Percentiles rank a stretch among this genome's conserved stretches.
phyloP scores from a whole-genome alignment of 2,113 vertebrate species.

The Oreochromis aureus region DNA sequence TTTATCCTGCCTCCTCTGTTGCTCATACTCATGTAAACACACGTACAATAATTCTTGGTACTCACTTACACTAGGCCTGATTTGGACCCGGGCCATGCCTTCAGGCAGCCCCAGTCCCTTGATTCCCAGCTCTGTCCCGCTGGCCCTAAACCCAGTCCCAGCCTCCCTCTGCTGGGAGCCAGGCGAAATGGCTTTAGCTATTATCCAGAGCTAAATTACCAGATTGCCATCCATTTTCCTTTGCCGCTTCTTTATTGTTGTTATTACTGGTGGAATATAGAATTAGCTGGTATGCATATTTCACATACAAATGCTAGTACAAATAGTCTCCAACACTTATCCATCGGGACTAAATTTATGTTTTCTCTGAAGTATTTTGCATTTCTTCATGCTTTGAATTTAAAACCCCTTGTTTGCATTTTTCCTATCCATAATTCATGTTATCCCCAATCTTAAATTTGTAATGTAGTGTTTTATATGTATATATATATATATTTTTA shows the following conservation, averaged over 20 bases:
- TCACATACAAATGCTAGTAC: constrained; percentile 13
- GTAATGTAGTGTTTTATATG: constrained; percentile 9
- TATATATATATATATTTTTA: background rate
- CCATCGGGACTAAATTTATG: constrained; percentile 6
- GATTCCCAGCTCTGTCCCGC: constrained; percentile 18
- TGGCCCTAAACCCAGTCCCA: constrained; percentile 26
- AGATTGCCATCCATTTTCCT: background rate
- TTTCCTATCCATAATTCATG: constrained; percentile 47
- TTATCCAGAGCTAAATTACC: constrained; percentile 33
- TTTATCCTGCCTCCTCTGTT: background rate
- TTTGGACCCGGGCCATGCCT: constrained; percentile 69
- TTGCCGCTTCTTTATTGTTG: background rate
- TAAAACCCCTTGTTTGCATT: constrained; percentile 34
- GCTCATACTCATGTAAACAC: background rate
- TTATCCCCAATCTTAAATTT: constrained; percentile 12
- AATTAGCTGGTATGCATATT: constrained; percentile 25
- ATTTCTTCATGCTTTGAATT: constrained; percentile 31
- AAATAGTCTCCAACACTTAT: constrained; percentile 34
- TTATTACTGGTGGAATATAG: constrained; percentile 43
- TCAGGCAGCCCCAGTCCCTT: constrained; percentile 40
- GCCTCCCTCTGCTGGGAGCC: constrained; percentile 40
- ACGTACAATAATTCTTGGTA: constrained; percentile 11
- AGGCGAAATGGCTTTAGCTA: constrained; percentile 15
- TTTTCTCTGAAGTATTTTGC: constrained; percentile 37
- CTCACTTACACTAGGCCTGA: constrained; percentile 34